These are phyloP conservation scores for Pipistrellus pipistrellus DNA, from an alignment of 2,797 vertebrate species.

Conservation along the genomic window DNA sequence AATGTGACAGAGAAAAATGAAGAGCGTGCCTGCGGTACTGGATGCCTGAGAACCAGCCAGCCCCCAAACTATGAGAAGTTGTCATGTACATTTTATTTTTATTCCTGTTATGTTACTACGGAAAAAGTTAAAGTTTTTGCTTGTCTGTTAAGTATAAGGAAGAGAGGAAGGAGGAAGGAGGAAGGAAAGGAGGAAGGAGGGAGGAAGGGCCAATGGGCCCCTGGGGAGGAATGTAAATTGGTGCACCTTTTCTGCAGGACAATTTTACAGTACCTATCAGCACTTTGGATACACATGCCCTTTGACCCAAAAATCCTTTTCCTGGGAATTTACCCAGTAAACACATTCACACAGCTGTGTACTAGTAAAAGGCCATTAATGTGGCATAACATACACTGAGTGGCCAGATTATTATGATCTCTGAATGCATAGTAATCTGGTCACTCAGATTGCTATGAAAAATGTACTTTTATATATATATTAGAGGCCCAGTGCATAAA, in stretches of 20 bases:
- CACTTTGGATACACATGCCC: neutral
- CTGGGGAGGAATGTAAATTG: neutral
- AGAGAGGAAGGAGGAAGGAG: neutral
- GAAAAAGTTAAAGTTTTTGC: neutral
- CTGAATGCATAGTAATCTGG: too few relatives aligned
- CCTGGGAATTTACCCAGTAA: conserved; percentile 2
- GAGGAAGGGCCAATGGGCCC: neutral
- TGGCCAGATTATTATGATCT: too few relatives aligned
- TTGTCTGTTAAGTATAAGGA: neutral
- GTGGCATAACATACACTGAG: too few relatives aligned
- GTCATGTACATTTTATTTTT: neutral
- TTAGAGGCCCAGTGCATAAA: too few relatives aligned
- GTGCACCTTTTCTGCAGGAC: neutral
- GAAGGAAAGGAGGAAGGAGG: neutral
- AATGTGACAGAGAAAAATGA: neutral
- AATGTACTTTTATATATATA: too few relatives aligned
- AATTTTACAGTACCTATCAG: neutral
- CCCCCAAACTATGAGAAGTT: neutral
- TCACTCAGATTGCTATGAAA: too few relatives aligned
- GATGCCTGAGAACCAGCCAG: neutral
- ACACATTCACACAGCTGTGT: neutral
- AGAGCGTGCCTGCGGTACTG: neutral
- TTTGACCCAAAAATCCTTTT: conserved; percentile 1
- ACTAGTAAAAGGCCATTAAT: neutral
- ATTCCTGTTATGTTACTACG: conserved; percentile 1